Conservation (phyloP, 2,113 vertebrate species). For the Suricata suricatta region DNA sequence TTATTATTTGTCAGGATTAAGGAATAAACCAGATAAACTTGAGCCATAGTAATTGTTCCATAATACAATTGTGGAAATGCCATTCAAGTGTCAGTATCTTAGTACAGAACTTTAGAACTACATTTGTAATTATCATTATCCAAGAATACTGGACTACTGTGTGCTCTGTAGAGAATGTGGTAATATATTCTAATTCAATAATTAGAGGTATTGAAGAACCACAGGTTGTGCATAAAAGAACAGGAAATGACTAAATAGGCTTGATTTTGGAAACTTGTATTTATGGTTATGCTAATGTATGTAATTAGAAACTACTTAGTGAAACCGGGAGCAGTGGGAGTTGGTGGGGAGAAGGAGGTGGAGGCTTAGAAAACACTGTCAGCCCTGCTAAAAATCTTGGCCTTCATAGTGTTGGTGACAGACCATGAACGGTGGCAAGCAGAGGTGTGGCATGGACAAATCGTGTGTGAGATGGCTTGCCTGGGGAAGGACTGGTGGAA, state of each 20-base stretch:
- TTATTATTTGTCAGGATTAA: not conserved
- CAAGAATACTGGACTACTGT: slow-evolving; percentile 59
- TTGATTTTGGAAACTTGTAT: slow-evolving; percentile 71
- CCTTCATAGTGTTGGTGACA: not conserved
- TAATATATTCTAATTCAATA: slow-evolving; percentile 76
- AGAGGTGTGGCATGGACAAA: not conserved
- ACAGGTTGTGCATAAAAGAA: slow-evolving; percentile 67
- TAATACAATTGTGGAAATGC: slow-evolving; percentile 27
- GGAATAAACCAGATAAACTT: slow-evolving; percentile 44
- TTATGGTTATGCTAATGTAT: slow-evolving; percentile 70
- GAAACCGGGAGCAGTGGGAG: slow-evolving; percentile 1
- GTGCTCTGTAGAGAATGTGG: slow-evolving; percentile 47
- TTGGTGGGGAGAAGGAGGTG: not conserved
- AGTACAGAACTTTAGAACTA: not conserved
- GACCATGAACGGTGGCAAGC: not conserved
- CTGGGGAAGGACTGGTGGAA: not conserved
- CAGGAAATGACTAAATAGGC: slow-evolving; percentile 74
- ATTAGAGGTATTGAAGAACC: slow-evolving; percentile 75
- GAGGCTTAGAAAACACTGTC: not conserved
- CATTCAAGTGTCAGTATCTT: slow-evolving; percentile 48
- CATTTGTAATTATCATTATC: slow-evolving; percentile 54
- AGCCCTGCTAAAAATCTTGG: not conserved
- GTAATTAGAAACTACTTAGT: slow-evolving; percentile 66
- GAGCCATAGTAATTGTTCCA: not conserved
- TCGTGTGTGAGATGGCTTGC: not conserved